phyloP scores from a whole-genome alignment of 2,797 vertebrate species.

The Cygnus olor region DNA sequence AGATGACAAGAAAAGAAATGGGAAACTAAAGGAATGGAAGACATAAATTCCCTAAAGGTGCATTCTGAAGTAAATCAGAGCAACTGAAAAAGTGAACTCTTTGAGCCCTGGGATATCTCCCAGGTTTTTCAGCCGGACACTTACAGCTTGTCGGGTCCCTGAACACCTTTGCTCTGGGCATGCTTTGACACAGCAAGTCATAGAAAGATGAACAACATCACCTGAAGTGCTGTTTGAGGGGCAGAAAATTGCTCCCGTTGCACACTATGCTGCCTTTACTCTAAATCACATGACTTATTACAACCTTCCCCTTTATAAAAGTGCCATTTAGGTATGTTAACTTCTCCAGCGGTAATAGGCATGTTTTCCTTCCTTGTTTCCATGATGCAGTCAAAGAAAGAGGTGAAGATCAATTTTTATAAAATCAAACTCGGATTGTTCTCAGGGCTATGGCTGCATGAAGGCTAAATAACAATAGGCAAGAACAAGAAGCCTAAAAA shows the following conservation, averaged over 20 bases:
- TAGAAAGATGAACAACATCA: conserved; percentile 95
- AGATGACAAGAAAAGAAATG: conserved; percentile 87
- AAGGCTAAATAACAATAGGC: conserved; percentile 47
- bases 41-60: conserved; percentile 91
- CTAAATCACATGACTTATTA: conserved; percentile 85
- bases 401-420: conserved; percentile 66
- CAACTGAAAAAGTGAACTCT: conserved; percentile 89
- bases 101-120: conserved; percentile 87
- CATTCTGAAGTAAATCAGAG: conserved; percentile 93
- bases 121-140: conserved; percentile 89
- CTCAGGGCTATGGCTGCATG: neutral
- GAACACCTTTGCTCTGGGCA: conserved; percentile 84
- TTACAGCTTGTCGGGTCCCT: conserved; percentile 88
- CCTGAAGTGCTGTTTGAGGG: conserved; percentile 92
- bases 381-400: conserved; percentile 68
- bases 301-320: conserved; percentile 81
- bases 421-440: conserved; percentile 65
- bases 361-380: conserved; percentile 29
- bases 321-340: conserved; percentile 93
- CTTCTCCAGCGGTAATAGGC: conserved; percentile 80
- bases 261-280: conserved; percentile 81
- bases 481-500: conserved; percentile 22
- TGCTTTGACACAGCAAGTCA: conserved; percentile 91
- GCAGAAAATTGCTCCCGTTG: conserved; percentile 96
- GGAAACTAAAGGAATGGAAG: conserved; percentile 86